Conservation (phyloP, 2,888 invertebrate species). For the Ormyrus thymus region DNA sequence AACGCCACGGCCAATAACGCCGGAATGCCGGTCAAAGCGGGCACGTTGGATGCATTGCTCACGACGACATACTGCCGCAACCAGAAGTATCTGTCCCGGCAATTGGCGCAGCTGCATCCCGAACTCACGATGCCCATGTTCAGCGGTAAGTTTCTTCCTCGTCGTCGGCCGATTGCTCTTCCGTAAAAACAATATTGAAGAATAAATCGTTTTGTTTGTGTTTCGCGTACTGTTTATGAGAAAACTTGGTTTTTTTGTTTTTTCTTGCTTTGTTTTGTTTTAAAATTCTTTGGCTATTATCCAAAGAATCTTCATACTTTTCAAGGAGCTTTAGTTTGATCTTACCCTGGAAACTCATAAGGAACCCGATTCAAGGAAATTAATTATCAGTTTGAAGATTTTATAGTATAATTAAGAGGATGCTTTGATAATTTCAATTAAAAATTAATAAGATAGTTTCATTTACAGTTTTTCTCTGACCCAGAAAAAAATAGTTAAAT, state of each 20-base stretch:
- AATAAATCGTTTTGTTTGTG: background rate
- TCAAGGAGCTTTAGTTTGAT: too few relatives aligned
- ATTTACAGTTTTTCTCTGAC: too few relatives aligned
- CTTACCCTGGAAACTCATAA: too few relatives aligned
- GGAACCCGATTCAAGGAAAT: too few relatives aligned
- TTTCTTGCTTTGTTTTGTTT: background rate
- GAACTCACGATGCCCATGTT: conserved; percentile 99
- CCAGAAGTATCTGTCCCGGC: conserved; percentile 93
- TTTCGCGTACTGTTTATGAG: background rate
- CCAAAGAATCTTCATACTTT: too few relatives aligned
- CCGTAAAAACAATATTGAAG: background rate
- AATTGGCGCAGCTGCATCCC: conserved; percentile 95
- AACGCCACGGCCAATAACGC: background rate
- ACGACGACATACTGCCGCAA: conserved; percentile 94
- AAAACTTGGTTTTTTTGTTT: background rate
- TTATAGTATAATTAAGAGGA: too few relatives aligned
- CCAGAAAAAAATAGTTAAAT: too few relatives aligned
- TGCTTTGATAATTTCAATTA: too few relatives aligned
- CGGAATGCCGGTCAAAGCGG: conserved; percentile 71
- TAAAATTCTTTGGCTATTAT: too few relatives aligned
- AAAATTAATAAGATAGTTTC: too few relatives aligned
- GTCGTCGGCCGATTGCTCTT: background rate
- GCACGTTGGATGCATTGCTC: conserved; percentile 89
- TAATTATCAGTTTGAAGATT: too few relatives aligned
- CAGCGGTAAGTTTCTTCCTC: conserved; percentile 83